These are phyloP conservation scores for Thalpophila matura DNA, from an alignment of 2,888 invertebrate species.

Conservation along the genomic window DNA sequence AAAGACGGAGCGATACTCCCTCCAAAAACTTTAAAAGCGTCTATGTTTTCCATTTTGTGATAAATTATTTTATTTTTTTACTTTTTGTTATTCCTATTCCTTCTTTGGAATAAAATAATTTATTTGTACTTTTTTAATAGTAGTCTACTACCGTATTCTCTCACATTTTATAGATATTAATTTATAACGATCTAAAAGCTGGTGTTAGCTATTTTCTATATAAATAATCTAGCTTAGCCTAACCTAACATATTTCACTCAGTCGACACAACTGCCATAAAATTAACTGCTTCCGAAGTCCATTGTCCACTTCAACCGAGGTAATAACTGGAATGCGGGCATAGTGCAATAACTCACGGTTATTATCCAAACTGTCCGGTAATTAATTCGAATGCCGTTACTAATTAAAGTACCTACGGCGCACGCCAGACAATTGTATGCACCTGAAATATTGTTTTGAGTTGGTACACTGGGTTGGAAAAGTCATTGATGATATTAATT, in stretches of 20 bases:
- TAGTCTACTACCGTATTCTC: too few relatives aligned
- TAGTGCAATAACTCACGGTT: slow-evolving; percentile 59
- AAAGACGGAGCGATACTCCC: too few relatives aligned
- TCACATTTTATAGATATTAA: too few relatives aligned
- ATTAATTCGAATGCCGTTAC: slow-evolving; percentile 67
- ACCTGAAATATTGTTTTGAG: slow-evolving; percentile 68
- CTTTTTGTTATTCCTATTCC: too few relatives aligned
- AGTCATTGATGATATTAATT: slow-evolving; percentile 4
- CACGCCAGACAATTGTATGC: slow-evolving; percentile 59
- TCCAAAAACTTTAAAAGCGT: too few relatives aligned
- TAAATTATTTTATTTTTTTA: too few relatives aligned
- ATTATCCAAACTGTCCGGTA: slow-evolving; percentile 60
- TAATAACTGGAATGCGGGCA: slow-evolving; percentile 46
- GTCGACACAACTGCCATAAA: slow-evolving; percentile 3
- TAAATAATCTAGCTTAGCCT: background rate
- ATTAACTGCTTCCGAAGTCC: slow-evolving; percentile 8
- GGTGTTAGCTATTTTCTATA: background rate
- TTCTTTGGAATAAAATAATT: too few relatives aligned
- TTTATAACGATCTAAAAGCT: too few relatives aligned
- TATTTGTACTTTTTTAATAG: too few relatives aligned
- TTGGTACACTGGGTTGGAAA: slow-evolving; percentile 49
- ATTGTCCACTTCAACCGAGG: slow-evolving; percentile 44
- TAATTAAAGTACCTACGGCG: slow-evolving; percentile 63
- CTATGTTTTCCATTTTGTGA: too few relatives aligned
- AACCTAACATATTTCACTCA: background rate